Conservation (phyloP, 2,888 invertebrate species). For the Tryphoninae sp. region DNA sequence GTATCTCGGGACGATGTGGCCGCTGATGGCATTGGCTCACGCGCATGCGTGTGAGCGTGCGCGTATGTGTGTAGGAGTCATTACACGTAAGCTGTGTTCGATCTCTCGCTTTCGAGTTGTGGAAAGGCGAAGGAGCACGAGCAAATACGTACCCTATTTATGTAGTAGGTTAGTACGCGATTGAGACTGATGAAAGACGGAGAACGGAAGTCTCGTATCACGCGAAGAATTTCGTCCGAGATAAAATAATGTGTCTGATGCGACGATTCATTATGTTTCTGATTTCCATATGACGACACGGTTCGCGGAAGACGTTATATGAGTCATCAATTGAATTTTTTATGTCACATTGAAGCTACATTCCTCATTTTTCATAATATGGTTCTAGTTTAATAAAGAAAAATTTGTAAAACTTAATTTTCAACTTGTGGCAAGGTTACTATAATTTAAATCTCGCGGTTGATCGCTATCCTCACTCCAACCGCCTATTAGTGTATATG, state of each 20-base stretch:
- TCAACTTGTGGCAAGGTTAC: too few species aligned
- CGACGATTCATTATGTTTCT: neutral
- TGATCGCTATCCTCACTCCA: too few species aligned
- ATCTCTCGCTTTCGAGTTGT: slow-evolving; percentile 3
- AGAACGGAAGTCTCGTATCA: too few species aligned
- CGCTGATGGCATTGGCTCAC: neutral
- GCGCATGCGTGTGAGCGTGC: neutral
- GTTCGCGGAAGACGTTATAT: too few species aligned
- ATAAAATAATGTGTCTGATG: neutral
- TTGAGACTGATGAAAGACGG: too few species aligned
- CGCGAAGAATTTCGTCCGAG: neutral
- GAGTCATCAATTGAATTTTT: too few species aligned
- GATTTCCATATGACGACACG: neutral
- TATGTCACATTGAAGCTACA: too few species aligned
- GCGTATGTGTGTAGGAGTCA: neutral
- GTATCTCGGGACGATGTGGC: neutral
- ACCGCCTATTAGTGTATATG: too few species aligned
- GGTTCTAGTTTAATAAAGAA: too few species aligned
- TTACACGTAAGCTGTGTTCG: neutral
- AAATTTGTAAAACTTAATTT: too few species aligned
- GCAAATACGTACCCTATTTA: neutral
- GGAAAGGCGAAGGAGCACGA: neutral
- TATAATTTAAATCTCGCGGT: too few species aligned
- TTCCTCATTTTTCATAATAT: too few species aligned
- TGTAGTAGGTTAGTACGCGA: neutral